These are phyloP conservation scores for Arbacia lixula DNA, from an alignment of 53 echinoderm and acorn worm genomes.

Conservation along the genomic window DNA sequence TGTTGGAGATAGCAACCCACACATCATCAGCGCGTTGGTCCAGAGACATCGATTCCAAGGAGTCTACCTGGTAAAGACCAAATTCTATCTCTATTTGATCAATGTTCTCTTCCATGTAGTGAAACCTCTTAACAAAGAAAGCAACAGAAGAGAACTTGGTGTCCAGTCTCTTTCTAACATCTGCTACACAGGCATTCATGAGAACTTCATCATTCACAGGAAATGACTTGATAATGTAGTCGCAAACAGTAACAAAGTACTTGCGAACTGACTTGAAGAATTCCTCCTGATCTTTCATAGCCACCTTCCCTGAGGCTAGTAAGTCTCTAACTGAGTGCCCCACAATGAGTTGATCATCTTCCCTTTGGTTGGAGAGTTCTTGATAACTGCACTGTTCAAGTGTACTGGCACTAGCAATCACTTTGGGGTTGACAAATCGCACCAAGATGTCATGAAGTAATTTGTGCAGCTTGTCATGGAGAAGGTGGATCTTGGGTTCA, in stretches of 20 bases:
- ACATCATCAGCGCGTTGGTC: not conserved
- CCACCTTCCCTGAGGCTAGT: conserved; percentile 2
- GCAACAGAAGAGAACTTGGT: conserved; percentile 57
- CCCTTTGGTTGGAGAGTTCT: conserved; percentile 2
- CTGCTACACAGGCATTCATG: conserved; percentile 19
- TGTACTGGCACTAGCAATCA: conserved; percentile 5
- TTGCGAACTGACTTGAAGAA: conserved; percentile 29
- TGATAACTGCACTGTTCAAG: conserved; percentile 17
- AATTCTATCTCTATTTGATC: conserved; percentile 60
- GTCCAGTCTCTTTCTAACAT: conserved; percentile 55
- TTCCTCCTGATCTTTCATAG: conserved; percentile 21
- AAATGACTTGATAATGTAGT: conserved; percentile 32
- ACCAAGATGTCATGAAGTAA: conserved; percentile 4
- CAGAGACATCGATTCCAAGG: not conserved
- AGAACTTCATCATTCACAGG: conserved; percentile 17
- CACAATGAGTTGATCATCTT: conserved; percentile 20
- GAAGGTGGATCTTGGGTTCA: conserved; percentile 33
- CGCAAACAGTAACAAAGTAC: conserved; percentile 38
- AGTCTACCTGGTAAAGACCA: conserved; percentile 34
- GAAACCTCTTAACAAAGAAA: conserved; percentile 53
- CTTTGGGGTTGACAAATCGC: conserved; percentile 43
- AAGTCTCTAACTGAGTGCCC: conserved; percentile 30
- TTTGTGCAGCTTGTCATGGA: conserved; percentile 19
- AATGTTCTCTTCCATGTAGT: conserved; percentile 56
- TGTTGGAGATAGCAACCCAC: not conserved